phyloP scores from a whole-genome alignment of 2,113 vertebrate genomes.

The Limanda limanda region DNA sequence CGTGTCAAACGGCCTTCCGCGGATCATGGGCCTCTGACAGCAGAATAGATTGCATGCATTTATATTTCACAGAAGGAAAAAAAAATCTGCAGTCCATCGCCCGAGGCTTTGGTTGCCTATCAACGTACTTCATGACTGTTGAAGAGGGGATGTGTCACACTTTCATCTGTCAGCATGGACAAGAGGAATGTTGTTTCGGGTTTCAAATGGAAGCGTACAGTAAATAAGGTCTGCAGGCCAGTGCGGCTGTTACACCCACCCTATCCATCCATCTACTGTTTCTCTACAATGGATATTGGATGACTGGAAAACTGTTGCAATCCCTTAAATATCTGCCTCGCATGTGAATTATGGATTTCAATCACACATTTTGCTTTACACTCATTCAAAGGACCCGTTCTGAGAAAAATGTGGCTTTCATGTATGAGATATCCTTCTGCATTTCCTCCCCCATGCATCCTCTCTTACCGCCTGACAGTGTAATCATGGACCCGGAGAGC shows the following conservation, averaged over 20 bases:
- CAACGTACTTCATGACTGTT: conserved; percentile 63
- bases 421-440: conserved; percentile 42
- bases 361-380: conserved; percentile 19
- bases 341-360: conserved; percentile 36
- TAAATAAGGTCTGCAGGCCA: conserved; percentile 61
- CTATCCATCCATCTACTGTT: conserved; percentile 30
- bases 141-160: conserved; percentile 56
- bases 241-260: conserved; percentile 25
- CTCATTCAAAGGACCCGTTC: conserved; percentile 12
- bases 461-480: conserved; percentile 69
- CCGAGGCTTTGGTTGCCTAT: conserved; percentile 60
- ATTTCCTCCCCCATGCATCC: conserved; percentile 65
- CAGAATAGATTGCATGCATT: conserved; percentile 78
- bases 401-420: conserved; percentile 38
- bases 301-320: neutral
- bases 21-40: conserved; percentile 73
- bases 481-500: conserved; percentile 78
- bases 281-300: conserved; percentile 17
- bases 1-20: conserved; percentile 67
- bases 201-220: conserved; percentile 52
- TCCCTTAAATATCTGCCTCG: conserved; percentile 25
- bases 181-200: conserved; percentile 67
- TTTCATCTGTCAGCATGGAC: conserved; percentile 64
- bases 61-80: conserved; percentile 56
- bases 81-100: conserved; percentile 63